phyloP scores from a whole-genome alignment of 2,888 invertebrate genomes.

The Archaeoteleia sp. region DNA sequence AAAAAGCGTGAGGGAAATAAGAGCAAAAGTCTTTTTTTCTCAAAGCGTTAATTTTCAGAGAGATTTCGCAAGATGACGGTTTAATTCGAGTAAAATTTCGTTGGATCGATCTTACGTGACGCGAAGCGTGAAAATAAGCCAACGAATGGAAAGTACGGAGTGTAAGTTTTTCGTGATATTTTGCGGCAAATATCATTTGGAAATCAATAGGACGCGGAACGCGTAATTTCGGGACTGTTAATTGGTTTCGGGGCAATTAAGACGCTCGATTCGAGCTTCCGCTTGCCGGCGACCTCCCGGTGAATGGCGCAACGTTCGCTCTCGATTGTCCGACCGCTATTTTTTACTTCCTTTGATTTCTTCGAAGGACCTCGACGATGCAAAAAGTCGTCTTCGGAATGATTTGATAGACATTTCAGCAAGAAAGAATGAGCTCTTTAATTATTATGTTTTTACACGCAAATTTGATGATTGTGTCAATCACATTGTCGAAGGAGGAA shows the following conservation, averaged over 20 bases:
- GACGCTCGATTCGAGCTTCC: constrained; percentile 53
- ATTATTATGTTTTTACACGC: constrained; percentile 48
- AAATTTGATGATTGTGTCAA: constrained; percentile 52
- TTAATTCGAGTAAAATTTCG: constrained; percentile 29
- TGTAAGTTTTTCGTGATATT: constrained; percentile 32
- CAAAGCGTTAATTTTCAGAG: not conserved
- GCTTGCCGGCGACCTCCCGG: constrained; percentile 39
- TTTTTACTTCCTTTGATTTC: constrained; percentile 48
- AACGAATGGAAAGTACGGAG: constrained; percentile 29
- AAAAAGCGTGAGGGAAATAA: too few species aligned
- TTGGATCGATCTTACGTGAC: constrained; percentile 17
- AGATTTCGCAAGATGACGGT: constrained; percentile 6
- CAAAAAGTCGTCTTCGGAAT: constrained; percentile 42
- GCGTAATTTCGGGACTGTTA: constrained; percentile 55
- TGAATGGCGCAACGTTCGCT: constrained; percentile 45
- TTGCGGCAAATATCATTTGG: constrained; percentile 33
- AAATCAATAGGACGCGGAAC: constrained; percentile 50
- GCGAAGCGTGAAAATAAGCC: constrained; percentile 31
- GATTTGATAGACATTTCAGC: constrained; percentile 50
- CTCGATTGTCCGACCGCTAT: constrained; percentile 42
- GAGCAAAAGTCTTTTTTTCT: too few species aligned
- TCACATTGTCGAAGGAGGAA: constrained; percentile 45
- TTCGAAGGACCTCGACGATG: constrained; percentile 36
- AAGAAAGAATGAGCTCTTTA: constrained; percentile 44
- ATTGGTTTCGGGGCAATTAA: constrained; percentile 55